These are phyloP conservation scores for Falco rusticolus DNA, from an alignment of 2,797 vertebrate genomes.

Conservation along the genomic window DNA sequence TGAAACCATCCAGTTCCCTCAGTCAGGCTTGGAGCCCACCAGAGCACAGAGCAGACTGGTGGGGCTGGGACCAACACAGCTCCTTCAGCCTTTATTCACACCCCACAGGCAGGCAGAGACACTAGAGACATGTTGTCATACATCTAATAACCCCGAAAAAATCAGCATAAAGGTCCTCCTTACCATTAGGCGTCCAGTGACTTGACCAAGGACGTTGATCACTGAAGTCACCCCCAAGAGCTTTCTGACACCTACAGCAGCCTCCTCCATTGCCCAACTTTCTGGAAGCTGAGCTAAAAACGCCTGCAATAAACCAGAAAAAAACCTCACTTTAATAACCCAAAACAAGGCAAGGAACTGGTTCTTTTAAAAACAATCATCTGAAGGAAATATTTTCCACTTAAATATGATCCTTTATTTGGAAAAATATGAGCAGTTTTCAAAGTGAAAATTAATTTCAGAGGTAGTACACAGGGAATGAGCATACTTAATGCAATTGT, in stretches of 20 bases:
- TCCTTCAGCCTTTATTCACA: neutral
- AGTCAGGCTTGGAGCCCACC: neutral
- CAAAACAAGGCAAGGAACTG: neutral
- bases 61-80: neutral
- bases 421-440: neutral
- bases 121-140: neutral
- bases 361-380: neutral
- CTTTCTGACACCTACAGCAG: neutral
- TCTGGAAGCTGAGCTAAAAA: neutral
- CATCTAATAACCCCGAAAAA: fast-evolving
- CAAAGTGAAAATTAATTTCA: slow-evolving; percentile 13
- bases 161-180: neutral
- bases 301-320: neutral
- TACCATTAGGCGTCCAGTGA: neutral
- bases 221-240: neutral
- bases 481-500: neutral
- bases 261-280: neutral
- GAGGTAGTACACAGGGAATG: neutral
- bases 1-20: neutral
- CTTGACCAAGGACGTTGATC: neutral
- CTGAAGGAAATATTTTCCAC: slow-evolving; percentile 13
- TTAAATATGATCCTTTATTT: neutral
- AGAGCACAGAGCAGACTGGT: neutral
- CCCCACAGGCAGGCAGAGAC: neutral
- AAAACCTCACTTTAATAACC: neutral